Evolutionary conservation across 2,888 invertebrate genomes (phyloP).

Genomic region (Yponomeuta sedellus): DNA sequence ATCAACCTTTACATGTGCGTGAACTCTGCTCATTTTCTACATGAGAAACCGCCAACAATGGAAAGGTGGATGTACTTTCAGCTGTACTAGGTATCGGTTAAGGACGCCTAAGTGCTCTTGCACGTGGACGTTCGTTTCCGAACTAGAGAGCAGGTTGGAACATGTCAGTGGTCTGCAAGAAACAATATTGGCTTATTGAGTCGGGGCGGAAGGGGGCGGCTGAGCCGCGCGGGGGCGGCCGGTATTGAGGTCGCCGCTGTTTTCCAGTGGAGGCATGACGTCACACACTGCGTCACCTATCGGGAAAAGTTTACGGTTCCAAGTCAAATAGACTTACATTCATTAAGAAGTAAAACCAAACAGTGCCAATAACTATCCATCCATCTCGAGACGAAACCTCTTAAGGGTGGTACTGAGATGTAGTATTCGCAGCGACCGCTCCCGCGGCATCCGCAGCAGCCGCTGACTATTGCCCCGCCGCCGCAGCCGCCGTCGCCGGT

Average conservation of each 20-base stretch:
- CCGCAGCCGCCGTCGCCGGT: too few species aligned
- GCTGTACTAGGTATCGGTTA: too few species aligned
- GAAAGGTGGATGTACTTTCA: too few species aligned
- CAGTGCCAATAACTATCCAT: too few species aligned
- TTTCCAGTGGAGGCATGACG: not conserved
- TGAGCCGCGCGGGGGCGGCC: not conserved
- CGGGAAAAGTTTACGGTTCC: not conserved
- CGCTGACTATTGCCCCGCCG: not conserved
- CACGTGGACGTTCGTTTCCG: not conserved
- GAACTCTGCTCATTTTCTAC: too few species aligned
- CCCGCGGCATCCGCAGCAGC: not conserved
- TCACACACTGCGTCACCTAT: not conserved
- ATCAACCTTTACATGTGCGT: too few species aligned
- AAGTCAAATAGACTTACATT: not conserved
- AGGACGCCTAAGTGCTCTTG: too few species aligned
- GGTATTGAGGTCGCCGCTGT: constrained; percentile 1
- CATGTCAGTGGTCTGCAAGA: not conserved
- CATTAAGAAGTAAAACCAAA: too few species aligned
- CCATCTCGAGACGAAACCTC: too few species aligned
- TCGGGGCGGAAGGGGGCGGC: not conserved
- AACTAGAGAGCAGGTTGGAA: not conserved
- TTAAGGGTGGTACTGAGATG: too few species aligned
- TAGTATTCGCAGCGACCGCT: too few species aligned
- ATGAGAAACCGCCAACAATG: too few species aligned
- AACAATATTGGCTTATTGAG: not conserved